Evolutionary conservation across 1,140 invertebrate genomes (phyloP), one percentile per base, ranked within the genome.

Genomic region (Pseudomyrmex flavicornis): DNA sequence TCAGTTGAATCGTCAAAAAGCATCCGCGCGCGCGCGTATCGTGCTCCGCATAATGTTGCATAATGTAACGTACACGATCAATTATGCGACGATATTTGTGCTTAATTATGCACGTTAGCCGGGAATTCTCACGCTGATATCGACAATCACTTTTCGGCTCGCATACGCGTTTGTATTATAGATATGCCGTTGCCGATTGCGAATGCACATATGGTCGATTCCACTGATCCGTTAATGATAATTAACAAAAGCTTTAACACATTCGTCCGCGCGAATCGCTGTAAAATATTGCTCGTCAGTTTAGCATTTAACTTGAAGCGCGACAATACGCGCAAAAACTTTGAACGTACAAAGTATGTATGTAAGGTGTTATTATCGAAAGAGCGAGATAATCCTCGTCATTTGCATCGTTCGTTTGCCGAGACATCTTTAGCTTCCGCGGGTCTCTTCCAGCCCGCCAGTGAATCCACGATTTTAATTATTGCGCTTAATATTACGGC

Each of bases 41-140:
- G 85, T 88, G 72, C 50, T 52, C 46, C 76, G 86, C 87, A 87
- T 87, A 87, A 88, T 84, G 83, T 72, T 82, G 87, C 83, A 88
- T 88, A 88, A 88, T 88, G 70, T 75, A 70, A 85, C 66, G 82
- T 84, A 70, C 79, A 85, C 83, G 70, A 88, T 88, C 87, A 88
- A 87, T 85, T 88, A 74, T 72, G 76, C 85, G 70, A 88, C 86
- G 82, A 87, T 88, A 88, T 88, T 88, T 87, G 75, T 82, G 87
- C 83, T 88, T 85, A 87, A 88, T 88, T 88, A 88, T 88, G 87
- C 87, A 87, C 66, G 83, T 88, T 85, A 87, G 86, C 87, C 50
- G 77, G 86, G 87, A 66, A 88, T 88, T 88, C 87, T 85, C 87
- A 79, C 76, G 44, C 54, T 52, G 72, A 76, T 85, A 88, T 85